phyloP scores from a whole-genome alignment of 2,113 vertebrate genomes.

The Perca fluviatilis region DNA sequence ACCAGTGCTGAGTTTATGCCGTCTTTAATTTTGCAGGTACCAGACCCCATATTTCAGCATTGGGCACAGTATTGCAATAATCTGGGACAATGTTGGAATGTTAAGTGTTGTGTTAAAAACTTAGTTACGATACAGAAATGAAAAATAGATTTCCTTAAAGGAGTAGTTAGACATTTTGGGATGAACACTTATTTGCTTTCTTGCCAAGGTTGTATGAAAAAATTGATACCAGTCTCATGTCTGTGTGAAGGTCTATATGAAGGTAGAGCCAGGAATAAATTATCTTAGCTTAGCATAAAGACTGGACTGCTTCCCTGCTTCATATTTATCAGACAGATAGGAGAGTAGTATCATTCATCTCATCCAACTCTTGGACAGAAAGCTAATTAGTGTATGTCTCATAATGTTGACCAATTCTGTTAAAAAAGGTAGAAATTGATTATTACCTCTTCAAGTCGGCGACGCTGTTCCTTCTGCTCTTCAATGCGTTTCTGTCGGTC shows the following conservation, averaged over 20 bases:
- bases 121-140: not conserved
- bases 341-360: no score
- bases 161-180: not conserved
- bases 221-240: not conserved
- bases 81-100: not conserved
- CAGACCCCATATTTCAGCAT: not conserved
- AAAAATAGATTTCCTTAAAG: not conserved
- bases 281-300: not conserved
- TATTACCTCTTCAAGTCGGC: conserved; percentile 91
- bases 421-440: not conserved
- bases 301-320: not conserved
- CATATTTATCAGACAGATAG: no score
- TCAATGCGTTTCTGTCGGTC: conserved; percentile 93
- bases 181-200: not conserved
- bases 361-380: not conserved
- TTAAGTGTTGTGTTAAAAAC: not conserved
- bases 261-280: not conserved
- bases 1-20: not conserved
- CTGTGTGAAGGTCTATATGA: not conserved
- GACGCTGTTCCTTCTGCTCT: conserved; percentile 93
- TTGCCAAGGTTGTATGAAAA: not conserved
- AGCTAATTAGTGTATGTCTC: not conserved
- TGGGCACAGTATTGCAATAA: not conserved
- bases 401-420: not conserved
- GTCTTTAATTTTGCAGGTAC: not conserved